Evolutionary conservation across 1,140 invertebrate genomes (phyloP), one percentile per base, ranked within the genome.

Genomic region (Nasonia longicornis): DNA sequence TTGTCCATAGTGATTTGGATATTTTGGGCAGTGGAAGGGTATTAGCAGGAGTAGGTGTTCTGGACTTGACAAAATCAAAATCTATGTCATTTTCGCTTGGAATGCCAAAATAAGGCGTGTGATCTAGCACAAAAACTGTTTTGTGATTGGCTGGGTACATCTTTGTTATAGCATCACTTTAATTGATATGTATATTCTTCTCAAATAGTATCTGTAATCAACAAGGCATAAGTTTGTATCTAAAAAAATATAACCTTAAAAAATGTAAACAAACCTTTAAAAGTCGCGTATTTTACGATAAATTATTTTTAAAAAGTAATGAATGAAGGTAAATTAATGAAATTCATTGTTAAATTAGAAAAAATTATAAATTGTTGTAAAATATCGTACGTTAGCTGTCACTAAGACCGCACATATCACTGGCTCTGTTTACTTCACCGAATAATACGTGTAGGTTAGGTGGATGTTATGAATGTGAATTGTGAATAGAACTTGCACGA

Each of bases 101-200:
- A 85, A 96, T 95, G 8, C 95, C 94, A 89, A 98, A 98, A 87
- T 96, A 95, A 14, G 96, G 95, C 0, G 96, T 96, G 86, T 98
- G 97, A 87, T 99, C 98, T 78, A 99, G 89, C 3, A 99, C 96
- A 91, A 99, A 97, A 77, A 98, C 94, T 3, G 97, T 99, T 91
- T 99, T 99, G 87, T 98, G 97, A 89, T 96, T 96, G 73, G 93
- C 89, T 3, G 94, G 93, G 87, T 92, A 93, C 87, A 94, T 90
- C 83, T 83, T 87, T 63, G 0, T 20, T 82, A 80, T 35, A 82
- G 72, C 78, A 83, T 82, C n/a, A 26, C 64, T 26, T 58, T 7
- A 6, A n/a, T 58, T 6, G 20, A 58, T 58, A n/a, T 7, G 7
- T 16, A 52, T 14, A 58, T 58, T 16, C 16, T 16, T 58, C 6